These are phyloP conservation scores for Tiliqua scincoides DNA, from an alignment of 2,113 vertebrate species.

Conservation along the genomic window DNA sequence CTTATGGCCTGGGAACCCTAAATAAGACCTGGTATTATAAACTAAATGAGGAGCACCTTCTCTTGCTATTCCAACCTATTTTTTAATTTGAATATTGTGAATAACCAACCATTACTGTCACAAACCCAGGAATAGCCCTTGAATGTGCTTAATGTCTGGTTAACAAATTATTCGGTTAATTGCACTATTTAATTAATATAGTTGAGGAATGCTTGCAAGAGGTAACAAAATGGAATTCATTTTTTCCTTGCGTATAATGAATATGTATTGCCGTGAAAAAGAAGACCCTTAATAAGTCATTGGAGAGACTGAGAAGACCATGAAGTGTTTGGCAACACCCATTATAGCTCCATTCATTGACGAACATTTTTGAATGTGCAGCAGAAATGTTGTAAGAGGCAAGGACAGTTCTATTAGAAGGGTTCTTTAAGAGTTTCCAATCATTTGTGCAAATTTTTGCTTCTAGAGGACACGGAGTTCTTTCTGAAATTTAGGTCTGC, in stretches of 20 bases:
- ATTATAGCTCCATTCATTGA: background rate
- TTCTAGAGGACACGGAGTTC: background rate
- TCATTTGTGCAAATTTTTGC: background rate
- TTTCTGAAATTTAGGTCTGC: background rate
- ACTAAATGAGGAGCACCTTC: background rate
- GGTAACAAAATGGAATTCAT: background rate
- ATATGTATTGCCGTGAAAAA: background rate
- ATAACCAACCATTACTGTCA: background rate
- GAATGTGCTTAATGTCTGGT: background rate
- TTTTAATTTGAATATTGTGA: background rate
- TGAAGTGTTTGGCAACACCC: background rate
- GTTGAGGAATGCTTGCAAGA: background rate
- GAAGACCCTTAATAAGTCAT: background rate
- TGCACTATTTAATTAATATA: constrained; percentile 17
- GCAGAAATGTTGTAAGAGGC: background rate
- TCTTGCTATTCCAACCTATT: background rate
- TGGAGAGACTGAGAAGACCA: background rate
- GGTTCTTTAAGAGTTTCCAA: background rate
- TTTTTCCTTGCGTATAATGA: background rate
- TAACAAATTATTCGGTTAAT: constrained; percentile 31
- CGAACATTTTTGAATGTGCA: background rate
- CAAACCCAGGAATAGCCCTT: background rate
- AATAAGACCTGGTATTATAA: background rate
- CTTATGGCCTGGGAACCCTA: background rate
- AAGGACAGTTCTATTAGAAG: background rate